A percentile compares a stretch with the other conserved stretches of the same genome.
phyloP scores from a whole-genome alignment of 1,140 invertebrate genomes.

The Drosophila ogumai region DNA sequence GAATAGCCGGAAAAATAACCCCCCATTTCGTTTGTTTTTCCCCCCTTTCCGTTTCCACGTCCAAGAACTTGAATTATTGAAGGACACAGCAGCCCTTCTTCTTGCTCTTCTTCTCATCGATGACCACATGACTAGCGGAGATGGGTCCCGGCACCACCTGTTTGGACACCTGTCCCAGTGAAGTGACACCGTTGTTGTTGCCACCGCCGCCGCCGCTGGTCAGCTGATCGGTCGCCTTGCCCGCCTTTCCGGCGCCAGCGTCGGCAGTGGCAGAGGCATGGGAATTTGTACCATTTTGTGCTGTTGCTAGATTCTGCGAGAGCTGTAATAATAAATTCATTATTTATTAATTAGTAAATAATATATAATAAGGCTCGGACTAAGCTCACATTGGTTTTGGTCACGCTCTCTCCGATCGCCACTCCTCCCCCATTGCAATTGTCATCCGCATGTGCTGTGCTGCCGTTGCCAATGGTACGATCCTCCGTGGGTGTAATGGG shows the following conservation, averaged over 20 bases:
- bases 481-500: conserved; percentile 90
- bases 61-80: conserved; percentile 63
- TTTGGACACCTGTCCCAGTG: conserved; percentile 82
- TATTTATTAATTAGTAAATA: neutral
- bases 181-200: conserved; percentile 76
- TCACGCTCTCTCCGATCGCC: conserved; percentile 74
- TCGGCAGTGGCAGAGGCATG: conserved; percentile 61
- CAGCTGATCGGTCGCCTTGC: conserved; percentile 38
- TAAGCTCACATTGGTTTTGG: conserved; percentile 74
- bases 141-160: conserved; percentile 84
- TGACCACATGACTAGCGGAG: conserved; percentile 85
- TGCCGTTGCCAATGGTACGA: conserved; percentile 82
- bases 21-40: conserved; percentile 6
- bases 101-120: conserved; percentile 84
- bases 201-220: conserved; percentile 43
- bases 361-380: neutral
- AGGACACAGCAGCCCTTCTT: conserved; percentile 84
- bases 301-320: conserved; percentile 81
- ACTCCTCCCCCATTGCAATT: conserved; percentile 67
- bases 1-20: conserved; percentile 30
- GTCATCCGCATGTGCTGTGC: conserved; percentile 74
- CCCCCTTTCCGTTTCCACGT: neutral
- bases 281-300: conserved; percentile 85
- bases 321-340: conserved; percentile 47
- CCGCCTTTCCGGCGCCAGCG: conserved; percentile 50